Base-by-base conservation (phyloP, 37 sponge, comb jelly and placozoan genomes). In the Petrosia ficiformis region DNA sequence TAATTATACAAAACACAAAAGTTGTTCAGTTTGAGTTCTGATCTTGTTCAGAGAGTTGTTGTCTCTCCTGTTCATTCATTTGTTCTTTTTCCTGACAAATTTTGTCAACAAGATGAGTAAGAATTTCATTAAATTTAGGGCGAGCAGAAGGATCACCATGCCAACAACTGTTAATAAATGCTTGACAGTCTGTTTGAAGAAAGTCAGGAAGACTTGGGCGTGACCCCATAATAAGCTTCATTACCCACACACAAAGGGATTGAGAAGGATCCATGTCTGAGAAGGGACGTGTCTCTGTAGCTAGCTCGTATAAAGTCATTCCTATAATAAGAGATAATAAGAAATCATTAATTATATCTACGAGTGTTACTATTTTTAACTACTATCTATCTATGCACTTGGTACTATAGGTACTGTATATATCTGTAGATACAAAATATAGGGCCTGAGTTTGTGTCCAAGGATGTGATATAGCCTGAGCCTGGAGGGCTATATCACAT, bases 281-380 rank as follows among this genome's bases (percentile, higher is more conserved):
- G 72, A 69, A 88, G 4, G 78, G 60, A 1, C 37, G 44, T 38
- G 59, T 42, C 1, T 78, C 70, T 1, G 79, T 81, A 31, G 70
- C 83, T 44, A 76, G 52, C 63, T 88, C 89, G 57, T 71, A 82
- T 65, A 88, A 43, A 21, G 82, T 25, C 21, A 88, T 65, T 29
- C 89, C 89, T 87, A 78, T 30, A 71, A 39, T 39, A 16, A 72
- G 11, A 61, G 28, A 26, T n/a, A 61, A 29, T n/a, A n/a, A n/a
- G n/a, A n/a, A n/a, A n/a, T n/a, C n/a, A n/a, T n/a, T n/a, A n/a
- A n/a, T n/a, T n/a, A n/a, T n/a, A n/a, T n/a, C n/a, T n/a, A n/a
- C n/a, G n/a, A n/a, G n/a, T n/a, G n/a, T n/a, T n/a, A n/a, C n/a
- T n/a, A n/a, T n/a, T n/a, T n/a, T n/a, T n/a, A n/a, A n/a, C n/a